Percentiles rank a stretch among this genome's conserved stretches.
These are phyloP conservation scores for Scaptodrosophila lebanonensis DNA, from an alignment of 1,140 invertebrate genomes.

Conservation along the genomic window DNA sequence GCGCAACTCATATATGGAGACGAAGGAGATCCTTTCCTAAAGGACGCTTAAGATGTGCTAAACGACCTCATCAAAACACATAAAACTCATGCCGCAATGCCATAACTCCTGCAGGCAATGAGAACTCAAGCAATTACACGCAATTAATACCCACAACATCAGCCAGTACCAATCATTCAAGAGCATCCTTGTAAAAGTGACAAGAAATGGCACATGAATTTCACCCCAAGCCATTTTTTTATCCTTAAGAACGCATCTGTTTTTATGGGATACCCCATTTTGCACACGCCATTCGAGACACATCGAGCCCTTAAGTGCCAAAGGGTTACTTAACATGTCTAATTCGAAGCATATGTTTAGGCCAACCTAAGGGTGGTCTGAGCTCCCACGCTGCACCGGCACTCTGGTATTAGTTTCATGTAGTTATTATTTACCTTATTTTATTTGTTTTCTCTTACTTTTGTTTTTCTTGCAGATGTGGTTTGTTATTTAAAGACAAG, in stretches of 20 bases:
- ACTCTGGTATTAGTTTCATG: slow-evolving; percentile 55
- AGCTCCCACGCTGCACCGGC: not conserved
- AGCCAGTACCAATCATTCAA: not conserved
- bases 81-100: slow-evolving; percentile 21
- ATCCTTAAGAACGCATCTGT: no score
- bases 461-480: not conserved
- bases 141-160: slow-evolving; percentile 50
- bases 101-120: slow-evolving; percentile 16
- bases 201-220: slow-evolving; percentile 43
- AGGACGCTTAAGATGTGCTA: no score
- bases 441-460: slow-evolving; percentile 55
- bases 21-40: slow-evolving; percentile 7
- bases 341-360: slow-evolving; percentile 51
- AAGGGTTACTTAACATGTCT: slow-evolving; percentile 65
- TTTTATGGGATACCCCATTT: no score
- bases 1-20: slow-evolving; percentile 28
- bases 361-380: slow-evolving; percentile 50
- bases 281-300: no score
- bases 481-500: slow-evolving; percentile 2
- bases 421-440: slow-evolving; percentile 68
- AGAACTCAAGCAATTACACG: no score
- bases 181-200: slow-evolving; percentile 7
- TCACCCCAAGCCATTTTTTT: no score
- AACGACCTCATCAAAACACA: no score
- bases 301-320: slow-evolving; percentile 36